These are phyloP conservation scores for Brachycybe producta DNA, from an alignment of 2,888 invertebrate species.

Conservation along the genomic window DNA sequence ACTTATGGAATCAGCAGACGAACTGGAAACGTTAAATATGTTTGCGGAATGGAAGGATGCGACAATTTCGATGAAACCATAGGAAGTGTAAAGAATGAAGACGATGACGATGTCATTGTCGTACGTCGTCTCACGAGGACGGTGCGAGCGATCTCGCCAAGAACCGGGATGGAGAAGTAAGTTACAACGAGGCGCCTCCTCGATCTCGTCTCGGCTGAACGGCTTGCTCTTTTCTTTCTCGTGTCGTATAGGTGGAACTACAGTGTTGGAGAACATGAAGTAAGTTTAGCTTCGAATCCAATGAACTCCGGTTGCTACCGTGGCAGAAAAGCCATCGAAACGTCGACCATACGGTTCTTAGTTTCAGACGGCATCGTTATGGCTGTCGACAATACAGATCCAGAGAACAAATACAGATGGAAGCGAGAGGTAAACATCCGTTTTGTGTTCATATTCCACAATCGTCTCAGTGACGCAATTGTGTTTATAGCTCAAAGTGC, in stretches of 20 bases:
- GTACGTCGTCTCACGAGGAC: constrained; percentile 71
- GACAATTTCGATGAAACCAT: constrained; percentile 45
- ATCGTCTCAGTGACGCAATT: constrained; percentile 9
- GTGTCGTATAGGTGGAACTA: constrained; percentile 70
- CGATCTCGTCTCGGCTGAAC: neutral
- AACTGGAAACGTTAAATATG: constrained; percentile 48
- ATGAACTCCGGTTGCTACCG: constrained; percentile 4
- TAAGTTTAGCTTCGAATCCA: constrained; percentile 33
- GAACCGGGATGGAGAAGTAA: constrained; percentile 69
- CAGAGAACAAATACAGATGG: too few relatives aligned
- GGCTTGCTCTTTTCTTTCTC: neutral
- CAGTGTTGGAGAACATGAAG: constrained; percentile 78
- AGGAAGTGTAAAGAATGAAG: constrained; percentile 24
- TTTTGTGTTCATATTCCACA: too few relatives aligned
- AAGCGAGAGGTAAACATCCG: too few relatives aligned
- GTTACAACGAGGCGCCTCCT: neutral
- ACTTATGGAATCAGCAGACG: constrained; percentile 71
- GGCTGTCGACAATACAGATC: too few relatives aligned
- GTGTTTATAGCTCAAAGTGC: constrained; percentile 56
- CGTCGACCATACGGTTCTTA: too few relatives aligned
- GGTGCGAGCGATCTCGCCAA: constrained; percentile 76
- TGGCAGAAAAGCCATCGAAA: constrained; percentile 10
- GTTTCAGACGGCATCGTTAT: too few relatives aligned
- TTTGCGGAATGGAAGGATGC: constrained; percentile 61
- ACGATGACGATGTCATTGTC: constrained; percentile 50